Conservation (phyloP, 2,113 vertebrate genomes). For the Delphinapterus leucas region DNA sequence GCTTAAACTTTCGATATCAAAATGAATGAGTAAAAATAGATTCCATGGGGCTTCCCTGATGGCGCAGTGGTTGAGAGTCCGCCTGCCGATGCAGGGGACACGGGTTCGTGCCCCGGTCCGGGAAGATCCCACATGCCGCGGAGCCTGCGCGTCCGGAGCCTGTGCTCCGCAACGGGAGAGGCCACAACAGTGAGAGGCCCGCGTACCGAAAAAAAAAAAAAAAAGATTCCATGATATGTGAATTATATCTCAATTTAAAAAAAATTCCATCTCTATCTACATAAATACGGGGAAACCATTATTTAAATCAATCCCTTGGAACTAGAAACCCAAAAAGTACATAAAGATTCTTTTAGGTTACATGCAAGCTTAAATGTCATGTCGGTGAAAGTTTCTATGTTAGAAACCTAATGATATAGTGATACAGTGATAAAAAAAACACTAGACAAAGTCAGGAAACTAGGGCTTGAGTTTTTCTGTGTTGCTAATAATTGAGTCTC, state of each 20-base stretch:
- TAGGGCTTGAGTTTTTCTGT: neutral
- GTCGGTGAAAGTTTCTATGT: neutral
- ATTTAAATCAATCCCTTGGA: neutral
- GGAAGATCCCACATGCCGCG: too few species aligned
- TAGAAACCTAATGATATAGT: conserved; percentile 34
- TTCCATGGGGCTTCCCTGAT: neutral
- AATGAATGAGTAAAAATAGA: conserved; percentile 21
- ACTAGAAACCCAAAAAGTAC: neutral
- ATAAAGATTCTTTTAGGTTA: neutral
- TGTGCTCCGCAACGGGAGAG: too few species aligned
- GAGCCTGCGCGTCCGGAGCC: too few species aligned
- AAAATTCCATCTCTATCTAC: neutral
- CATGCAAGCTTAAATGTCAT: neutral
- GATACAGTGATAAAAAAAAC: conserved; percentile 8
- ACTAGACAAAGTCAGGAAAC: neutral
- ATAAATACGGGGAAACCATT: neutral
- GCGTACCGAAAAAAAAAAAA: neutral
- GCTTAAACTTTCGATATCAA: conserved; percentile 41
- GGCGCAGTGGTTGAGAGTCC: too few species aligned
- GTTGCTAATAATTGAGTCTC: neutral
- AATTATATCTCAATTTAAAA: neutral
- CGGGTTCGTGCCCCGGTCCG: too few species aligned
- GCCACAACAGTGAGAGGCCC: too few species aligned
- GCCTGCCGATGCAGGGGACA: too few species aligned
- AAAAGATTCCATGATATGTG: neutral